Percentiles rank a stretch among this genome's conserved stretches.
phyloP scores from a whole-genome alignment of 2,113 vertebrate species.

The Mohoua ochrocephala region DNA sequence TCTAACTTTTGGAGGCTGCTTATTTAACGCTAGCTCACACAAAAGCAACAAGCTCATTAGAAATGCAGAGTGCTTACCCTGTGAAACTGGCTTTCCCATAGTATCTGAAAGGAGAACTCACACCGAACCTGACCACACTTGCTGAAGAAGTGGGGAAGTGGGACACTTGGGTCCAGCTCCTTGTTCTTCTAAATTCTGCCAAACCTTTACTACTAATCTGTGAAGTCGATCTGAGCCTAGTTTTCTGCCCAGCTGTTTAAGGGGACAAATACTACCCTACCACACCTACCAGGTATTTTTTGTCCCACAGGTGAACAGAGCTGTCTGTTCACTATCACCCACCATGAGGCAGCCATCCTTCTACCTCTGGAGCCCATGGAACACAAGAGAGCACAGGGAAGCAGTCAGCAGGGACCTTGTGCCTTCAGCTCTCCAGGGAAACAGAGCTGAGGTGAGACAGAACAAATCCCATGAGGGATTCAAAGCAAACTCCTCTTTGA shows the following conservation, averaged over 20 bases:
- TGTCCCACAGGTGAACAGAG: not conserved
- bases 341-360: not conserved
- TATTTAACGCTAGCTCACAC: not conserved
- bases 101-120: not conserved
- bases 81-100: not conserved
- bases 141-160: not conserved
- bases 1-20: not conserved
- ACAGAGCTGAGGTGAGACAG: not conserved
- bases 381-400: not conserved
- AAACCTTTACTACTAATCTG: not conserved
- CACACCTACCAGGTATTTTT: not conserved
- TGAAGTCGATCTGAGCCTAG: not conserved
- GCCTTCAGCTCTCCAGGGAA: not conserved
- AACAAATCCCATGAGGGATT: not conserved
- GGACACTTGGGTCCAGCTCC: not conserved
- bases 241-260: not conserved
- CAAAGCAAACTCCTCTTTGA: not conserved
- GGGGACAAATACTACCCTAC: not conserved
- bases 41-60: not conserved
- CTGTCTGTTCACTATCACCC: not conserved
- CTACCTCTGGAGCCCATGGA: not conserved
- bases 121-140: not conserved
- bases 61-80: not conserved
- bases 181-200: not conserved
- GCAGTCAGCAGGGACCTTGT: not conserved